Evolutionary conservation across 2,888 invertebrate species (phyloP), one percentile per base, ranked within the genome.

Genomic region (Hecatera dysodea): DNA sequence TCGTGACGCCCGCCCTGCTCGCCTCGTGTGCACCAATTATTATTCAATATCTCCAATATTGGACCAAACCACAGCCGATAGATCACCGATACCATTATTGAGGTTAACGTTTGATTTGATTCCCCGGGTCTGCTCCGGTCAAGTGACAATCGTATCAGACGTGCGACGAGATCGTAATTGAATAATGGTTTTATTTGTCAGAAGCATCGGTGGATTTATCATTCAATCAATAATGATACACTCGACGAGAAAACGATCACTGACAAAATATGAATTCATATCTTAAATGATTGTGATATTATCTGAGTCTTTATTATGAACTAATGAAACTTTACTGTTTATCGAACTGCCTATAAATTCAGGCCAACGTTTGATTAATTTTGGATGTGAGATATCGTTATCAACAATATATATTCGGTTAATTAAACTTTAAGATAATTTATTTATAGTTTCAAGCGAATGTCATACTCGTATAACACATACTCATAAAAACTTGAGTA

Each of bases 1-100:
- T 94, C 95, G 94, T 93, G 94, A 93, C 91, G 93, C 85, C 85
- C 83, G 81, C 80, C 86, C 83, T 82, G 81, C 67, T 76, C 73
- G 82, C 74, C 89, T 89, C 91, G 90, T 91, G 91, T 93, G 94
- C 92, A 94, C 94, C 95, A 95, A 95, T 95, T 95, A 95, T 94
- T 94, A 95, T 95, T 95, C 95, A 95, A 95, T 95, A 94, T 93
- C 89, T 89, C 85, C 82, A 85, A 89, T 86, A 88, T 86, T 82
- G 81, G 80, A 74, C 80, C 79, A 81, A 87, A 82, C 79, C 77
- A 67, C 68, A 78, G 74, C 81, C 77, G 74, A 81, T 84, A 83
- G 81, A 83, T 90, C 87, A 81, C 84, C 83, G 88, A 90, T 91
- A 90, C 83, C 81, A 89, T 89, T 89, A 92, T 91, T 90, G 90